A percentile compares a stretch with the other conserved stretches of the same genome.
Conservation (phyloP, 2,113 vertebrate genomes). For the Sterrhoptilus dennistouni region DNA sequence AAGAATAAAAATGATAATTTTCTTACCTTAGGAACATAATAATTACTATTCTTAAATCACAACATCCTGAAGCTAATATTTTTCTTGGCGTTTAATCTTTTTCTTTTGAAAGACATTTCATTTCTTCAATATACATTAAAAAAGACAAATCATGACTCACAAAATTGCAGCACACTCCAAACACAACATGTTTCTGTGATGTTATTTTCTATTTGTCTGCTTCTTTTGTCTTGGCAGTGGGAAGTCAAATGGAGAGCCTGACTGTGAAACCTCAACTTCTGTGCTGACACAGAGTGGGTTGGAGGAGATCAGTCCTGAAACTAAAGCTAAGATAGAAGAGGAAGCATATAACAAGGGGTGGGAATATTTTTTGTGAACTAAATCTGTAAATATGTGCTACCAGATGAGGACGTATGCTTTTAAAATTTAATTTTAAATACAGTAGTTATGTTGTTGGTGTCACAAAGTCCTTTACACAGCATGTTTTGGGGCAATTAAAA, state of each 20-base stretch:
- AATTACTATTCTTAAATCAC: not conserved
- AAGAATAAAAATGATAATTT: not conserved
- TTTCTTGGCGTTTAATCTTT: not conserved
- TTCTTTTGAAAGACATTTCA: not conserved
- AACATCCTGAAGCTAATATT: not conserved
- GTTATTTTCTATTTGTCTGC: slow-evolving; percentile 42
- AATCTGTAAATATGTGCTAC: not conserved
- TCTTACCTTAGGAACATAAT: not conserved
- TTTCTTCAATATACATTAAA: not conserved
- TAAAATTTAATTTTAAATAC: not conserved
- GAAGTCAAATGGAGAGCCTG: slow-evolving; percentile 82
- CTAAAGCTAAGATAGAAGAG: slow-evolving; percentile 90
- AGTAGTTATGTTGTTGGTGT: not conserved
- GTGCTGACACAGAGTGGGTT: slow-evolving; percentile 70
- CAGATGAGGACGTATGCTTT: not conserved
- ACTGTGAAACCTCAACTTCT: slow-evolving; percentile 74
- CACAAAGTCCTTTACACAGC: not conserved
- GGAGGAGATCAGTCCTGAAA: slow-evolving; percentile 85
- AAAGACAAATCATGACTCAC: not conserved
- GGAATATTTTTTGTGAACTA: slow-evolving; percentile 20
- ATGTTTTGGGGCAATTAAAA: not conserved
- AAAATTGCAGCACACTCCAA: not conserved
- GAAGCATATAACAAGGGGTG: slow-evolving; percentile 94
- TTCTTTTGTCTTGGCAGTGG: slow-evolving; percentile 82
- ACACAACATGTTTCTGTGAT: not conserved